Conservation (phyloP, 2,797 vertebrate species). For the Nannoperca obscura region DNA sequence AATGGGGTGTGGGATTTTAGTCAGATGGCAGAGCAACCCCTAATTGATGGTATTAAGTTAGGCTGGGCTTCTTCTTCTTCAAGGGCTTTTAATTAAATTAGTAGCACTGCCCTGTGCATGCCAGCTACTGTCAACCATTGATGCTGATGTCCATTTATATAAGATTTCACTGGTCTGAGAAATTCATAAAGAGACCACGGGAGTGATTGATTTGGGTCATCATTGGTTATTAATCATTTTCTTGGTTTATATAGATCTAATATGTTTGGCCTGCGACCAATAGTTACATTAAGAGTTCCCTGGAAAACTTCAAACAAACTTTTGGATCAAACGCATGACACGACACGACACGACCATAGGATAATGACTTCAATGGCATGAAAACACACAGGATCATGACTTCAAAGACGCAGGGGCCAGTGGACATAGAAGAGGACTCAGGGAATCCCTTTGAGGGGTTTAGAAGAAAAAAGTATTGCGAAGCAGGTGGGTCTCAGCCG, state of each 20-base stretch:
- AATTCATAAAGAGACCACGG: slow-evolving; percentile 39
- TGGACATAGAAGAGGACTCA: slow-evolving; percentile 71
- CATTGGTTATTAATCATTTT: slow-evolving; percentile 44
- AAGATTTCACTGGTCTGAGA: slow-evolving; percentile 37
- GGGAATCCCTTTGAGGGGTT: slow-evolving; percentile 84
- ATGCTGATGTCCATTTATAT: slow-evolving; percentile 41
- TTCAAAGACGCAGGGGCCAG: slow-evolving; percentile 69
- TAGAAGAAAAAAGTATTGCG: slow-evolving; percentile 74
- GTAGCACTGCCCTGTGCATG: slow-evolving; percentile 46
- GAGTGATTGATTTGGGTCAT: slow-evolving; percentile 43
- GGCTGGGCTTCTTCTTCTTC: slow-evolving; percentile 67
- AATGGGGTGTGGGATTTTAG: slow-evolving; percentile 76
- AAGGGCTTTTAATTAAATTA: slow-evolving; percentile 80
- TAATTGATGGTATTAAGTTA: slow-evolving; percentile 78
- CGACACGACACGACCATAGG: slow-evolving; percentile 61
- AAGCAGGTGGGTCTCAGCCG: slow-evolving; percentile 74
- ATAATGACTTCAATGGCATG: slow-evolving; percentile 73
- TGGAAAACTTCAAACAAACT: slow-evolving; percentile 75
- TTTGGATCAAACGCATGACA: slow-evolving; percentile 71
- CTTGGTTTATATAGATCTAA: slow-evolving; percentile 37
- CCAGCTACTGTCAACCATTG: slow-evolving; percentile 57
- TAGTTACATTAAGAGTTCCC: slow-evolving; percentile 49
- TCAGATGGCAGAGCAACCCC: slow-evolving; percentile 71
- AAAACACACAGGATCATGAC: slow-evolving; percentile 75
- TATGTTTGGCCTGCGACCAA: slow-evolving; percentile 54